Conservation (phyloP, 2,113 vertebrate species). For the Octodon degus region DNA sequence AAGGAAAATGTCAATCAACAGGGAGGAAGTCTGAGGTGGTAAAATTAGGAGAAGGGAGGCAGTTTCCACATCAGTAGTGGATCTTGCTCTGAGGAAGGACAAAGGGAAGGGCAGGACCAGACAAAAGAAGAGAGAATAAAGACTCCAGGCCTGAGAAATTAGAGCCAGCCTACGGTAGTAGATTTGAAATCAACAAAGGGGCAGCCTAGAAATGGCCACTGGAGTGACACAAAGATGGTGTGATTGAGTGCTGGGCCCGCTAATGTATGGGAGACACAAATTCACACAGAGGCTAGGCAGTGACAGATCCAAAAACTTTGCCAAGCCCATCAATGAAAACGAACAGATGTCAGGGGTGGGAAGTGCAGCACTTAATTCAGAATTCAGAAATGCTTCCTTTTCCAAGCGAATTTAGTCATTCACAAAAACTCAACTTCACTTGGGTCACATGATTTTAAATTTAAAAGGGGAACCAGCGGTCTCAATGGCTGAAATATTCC, state of each 20-base stretch:
- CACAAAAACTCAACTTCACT: slow-evolving; percentile 41
- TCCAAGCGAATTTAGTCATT: slow-evolving; percentile 41
- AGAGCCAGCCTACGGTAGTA: neutral
- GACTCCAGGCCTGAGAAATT: slow-evolving; percentile 58
- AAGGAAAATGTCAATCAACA: neutral
- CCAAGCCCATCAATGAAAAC: slow-evolving; percentile 33
- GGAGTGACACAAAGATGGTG: slow-evolving; percentile 20
- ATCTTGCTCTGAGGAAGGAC: slow-evolving; percentile 54
- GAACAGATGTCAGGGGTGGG: slow-evolving; percentile 27
- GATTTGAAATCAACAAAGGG: slow-evolving; percentile 64
- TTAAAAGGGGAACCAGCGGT: neutral
- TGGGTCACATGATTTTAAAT: slow-evolving; percentile 23
- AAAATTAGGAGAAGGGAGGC: neutral
- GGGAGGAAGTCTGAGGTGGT: slow-evolving; percentile 1
- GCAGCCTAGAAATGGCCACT: neutral
- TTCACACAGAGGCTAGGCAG: neutral
- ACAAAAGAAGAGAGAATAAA: slow-evolving; percentile 74
- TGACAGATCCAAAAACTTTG: neutral
- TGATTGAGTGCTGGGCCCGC: neutral
- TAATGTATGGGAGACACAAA: slow-evolving; percentile 33
- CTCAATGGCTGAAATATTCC: slow-evolving; percentile 17
- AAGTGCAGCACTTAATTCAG: neutral
- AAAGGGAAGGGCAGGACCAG: slow-evolving; percentile 66
- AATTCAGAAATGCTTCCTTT: slow-evolving; percentile 25
- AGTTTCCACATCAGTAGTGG: neutral